Evolutionary conservation across 2,113 vertebrate genomes (phyloP).

Genomic region (Antennarius striatus): DNA sequence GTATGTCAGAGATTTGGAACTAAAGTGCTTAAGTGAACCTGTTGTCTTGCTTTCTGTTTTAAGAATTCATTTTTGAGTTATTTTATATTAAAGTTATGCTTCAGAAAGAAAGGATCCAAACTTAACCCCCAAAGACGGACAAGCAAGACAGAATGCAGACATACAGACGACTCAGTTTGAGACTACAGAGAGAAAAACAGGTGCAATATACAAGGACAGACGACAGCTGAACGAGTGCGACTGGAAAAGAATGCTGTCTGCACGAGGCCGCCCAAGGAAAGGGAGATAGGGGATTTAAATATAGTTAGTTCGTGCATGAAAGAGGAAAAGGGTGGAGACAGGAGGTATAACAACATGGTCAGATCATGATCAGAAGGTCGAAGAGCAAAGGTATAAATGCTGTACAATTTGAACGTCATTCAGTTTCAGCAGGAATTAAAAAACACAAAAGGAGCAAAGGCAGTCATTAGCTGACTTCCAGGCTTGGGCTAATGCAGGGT

Average conservation of each 20-base stretch:
- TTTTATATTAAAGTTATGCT: no score
- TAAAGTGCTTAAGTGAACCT: not conserved
- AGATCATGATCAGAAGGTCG: not conserved
- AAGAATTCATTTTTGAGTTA: not conserved
- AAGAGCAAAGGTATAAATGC: not conserved
- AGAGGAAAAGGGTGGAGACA: conserved; percentile 3
- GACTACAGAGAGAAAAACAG: conserved; percentile 54
- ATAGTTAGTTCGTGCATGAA: conserved; percentile 3
- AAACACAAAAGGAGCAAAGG: conserved; percentile 11
- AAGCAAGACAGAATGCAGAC: conserved; percentile 34
- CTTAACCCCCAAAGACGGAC: conserved; percentile 1
- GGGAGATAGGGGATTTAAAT: conserved; percentile 11
- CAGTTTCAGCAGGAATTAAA: conserved; percentile 3
- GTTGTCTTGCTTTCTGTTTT: not conserved
- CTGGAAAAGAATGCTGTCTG: conserved; percentile 52
- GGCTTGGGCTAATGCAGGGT: conserved; percentile 55
- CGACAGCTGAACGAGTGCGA: conserved; percentile 60
- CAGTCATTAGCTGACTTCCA: conserved; percentile 50
- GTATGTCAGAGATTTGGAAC: conserved; percentile 9
- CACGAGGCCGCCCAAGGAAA: conserved; percentile 13
- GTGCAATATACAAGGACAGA: conserved; percentile 53
- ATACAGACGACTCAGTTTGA: conserved; percentile 17
- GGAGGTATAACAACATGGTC: no score
- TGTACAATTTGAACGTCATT: conserved; percentile 31
- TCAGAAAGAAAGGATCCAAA: not conserved